Conservation (phyloP, 2,888 invertebrate species). For the Synergus japonicus region DNA sequence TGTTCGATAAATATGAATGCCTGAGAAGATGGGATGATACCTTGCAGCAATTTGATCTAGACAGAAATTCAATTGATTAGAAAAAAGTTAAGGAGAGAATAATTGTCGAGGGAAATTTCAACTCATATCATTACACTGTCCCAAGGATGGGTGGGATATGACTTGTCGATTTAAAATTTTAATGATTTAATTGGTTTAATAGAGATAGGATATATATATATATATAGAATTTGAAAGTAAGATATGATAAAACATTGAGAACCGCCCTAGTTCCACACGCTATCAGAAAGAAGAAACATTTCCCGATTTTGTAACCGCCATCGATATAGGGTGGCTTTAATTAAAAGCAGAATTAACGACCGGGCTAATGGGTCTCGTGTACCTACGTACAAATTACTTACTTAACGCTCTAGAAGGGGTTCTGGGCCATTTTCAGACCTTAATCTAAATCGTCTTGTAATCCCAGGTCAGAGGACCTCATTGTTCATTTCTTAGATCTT, state of each 20-base stretch:
- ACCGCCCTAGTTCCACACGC: not conserved
- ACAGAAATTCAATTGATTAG: not conserved
- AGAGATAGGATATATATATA: too few relatives aligned
- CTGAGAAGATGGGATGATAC: not conserved
- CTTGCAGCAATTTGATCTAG: not conserved
- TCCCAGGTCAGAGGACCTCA: conserved; percentile 28
- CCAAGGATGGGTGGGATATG: too few relatives aligned
- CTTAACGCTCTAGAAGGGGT: conserved; percentile 33
- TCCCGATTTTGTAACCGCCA: conserved; percentile 17
- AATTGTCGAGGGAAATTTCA: too few relatives aligned
- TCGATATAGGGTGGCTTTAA: conserved; percentile 37
- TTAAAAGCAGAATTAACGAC: conserved; percentile 36
- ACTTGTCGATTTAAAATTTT: too few relatives aligned
- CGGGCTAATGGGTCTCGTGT: conserved; percentile 39
- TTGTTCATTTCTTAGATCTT: conserved; percentile 18
- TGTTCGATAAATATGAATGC: conserved; percentile 13
- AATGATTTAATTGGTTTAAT: too few relatives aligned
- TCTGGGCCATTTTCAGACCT: conserved; percentile 15
- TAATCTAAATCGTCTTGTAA: conserved; percentile 39
- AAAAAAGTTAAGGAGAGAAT: not conserved
- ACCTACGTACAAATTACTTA: conserved; percentile 41
- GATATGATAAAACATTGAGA: not conserved
- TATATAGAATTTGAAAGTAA: too few relatives aligned
- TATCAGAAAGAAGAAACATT: conserved; percentile 11
- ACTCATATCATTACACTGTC: too few relatives aligned